A percentile compares a stretch with the other conserved stretches of the same genome.
phyloP scores from a whole-genome alignment of 2,888 invertebrate species.

The Sturmia bella region DNA sequence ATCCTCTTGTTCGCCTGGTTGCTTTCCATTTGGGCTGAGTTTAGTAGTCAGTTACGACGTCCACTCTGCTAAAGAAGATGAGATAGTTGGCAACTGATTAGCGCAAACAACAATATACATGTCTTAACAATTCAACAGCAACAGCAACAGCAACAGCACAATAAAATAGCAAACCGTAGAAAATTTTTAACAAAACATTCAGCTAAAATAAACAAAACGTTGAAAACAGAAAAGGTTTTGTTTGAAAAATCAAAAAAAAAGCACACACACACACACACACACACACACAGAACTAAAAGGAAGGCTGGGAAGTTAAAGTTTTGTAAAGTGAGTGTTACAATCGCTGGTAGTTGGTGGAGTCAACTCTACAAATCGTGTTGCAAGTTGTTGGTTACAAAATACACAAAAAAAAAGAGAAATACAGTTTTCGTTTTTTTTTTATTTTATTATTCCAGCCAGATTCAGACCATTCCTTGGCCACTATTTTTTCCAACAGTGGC shows the following conservation, averaged over 20 bases:
- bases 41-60: conserved; percentile 71
- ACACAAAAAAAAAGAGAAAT: conserved; percentile 49
- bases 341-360: conserved; percentile 69
- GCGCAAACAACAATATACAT: conserved; percentile 74
- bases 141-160: conserved; percentile 36
- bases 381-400: conserved; percentile 53
- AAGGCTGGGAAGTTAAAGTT: conserved; percentile 61
- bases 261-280: not conserved
- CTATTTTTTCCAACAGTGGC: conserved; percentile 63
- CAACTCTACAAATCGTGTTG: conserved; percentile 79
- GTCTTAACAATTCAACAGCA: conserved; percentile 66
- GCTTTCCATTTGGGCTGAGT: conserved; percentile 34
- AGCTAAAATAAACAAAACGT: conserved; percentile 7
- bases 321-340: conserved; percentile 67
- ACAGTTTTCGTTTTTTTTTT: conserved; percentile 36
- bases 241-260: not conserved
- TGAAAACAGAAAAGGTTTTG: conserved; percentile 8
- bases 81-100: conserved; percentile 81
- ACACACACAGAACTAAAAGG: conserved; percentile 13
- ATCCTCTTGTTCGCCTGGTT: conserved; percentile 11
- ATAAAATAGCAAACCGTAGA: conserved; percentile 21
- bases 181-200: conserved; percentile 23
- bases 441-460: too few species aligned
- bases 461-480: conserved; percentile 70
- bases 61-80: conserved; percentile 76